Conservation (phyloP, 2,888 invertebrate species). For the Phlogophora meticulosa region DNA sequence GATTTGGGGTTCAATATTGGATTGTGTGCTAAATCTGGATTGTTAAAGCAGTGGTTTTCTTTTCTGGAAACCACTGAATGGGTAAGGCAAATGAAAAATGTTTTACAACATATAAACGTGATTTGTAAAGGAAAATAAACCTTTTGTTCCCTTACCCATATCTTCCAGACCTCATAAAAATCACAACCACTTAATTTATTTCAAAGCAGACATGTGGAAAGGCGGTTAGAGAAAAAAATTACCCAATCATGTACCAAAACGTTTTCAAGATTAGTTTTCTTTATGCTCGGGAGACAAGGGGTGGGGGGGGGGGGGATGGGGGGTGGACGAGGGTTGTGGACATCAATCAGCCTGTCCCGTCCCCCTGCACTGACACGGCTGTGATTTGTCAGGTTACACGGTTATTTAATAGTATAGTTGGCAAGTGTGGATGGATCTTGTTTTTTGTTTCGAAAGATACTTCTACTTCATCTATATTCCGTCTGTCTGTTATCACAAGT, state of each 20-base stretch:
- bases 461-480: constrained; percentile 3
- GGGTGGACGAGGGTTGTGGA: constrained; percentile 74
- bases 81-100: background rate
- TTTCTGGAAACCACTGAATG: background rate
- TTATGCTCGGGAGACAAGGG: constrained; percentile 67
- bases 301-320: constrained; percentile 41
- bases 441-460: constrained; percentile 28
- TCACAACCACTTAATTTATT: constrained; percentile 55
- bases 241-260: constrained; percentile 68
- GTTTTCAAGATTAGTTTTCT: constrained; percentile 70
- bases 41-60: background rate
- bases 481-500: background rate
- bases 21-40: background rate
- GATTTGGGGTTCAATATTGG: constrained; percentile 27
- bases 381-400: constrained; percentile 79
- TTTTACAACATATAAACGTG: background rate
- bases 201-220: constrained; percentile 54
- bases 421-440: constrained; percentile 61
- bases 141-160: constrained; percentile 12
- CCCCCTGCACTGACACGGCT: constrained; percentile 68
- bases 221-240: constrained; percentile 65
- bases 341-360: constrained; percentile 75
- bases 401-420: constrained; percentile 71
- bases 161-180: constrained; percentile 45
- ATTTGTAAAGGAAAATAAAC: constrained; percentile 27